Conservation (phyloP, 1,140 invertebrate genomes). For the Micrasema minimum region DNA sequence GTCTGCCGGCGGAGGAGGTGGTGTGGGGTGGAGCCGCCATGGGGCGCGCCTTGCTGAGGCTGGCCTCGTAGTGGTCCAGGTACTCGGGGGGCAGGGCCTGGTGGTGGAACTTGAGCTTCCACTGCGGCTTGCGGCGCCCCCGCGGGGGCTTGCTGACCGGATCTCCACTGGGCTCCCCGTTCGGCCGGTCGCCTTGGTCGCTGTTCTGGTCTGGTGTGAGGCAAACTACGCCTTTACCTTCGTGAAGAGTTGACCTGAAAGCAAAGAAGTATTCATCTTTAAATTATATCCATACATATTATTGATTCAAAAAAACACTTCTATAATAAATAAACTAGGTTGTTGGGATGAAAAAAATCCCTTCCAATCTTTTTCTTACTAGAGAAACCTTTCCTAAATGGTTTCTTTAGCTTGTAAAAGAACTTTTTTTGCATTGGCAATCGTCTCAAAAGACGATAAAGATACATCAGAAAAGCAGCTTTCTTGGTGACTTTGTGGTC, state of each 20-base stretch:
- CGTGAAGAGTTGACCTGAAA: slow-evolving; percentile 52
- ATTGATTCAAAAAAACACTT: no score
- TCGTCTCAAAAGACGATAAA: no score
- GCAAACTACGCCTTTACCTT: slow-evolving; percentile 47
- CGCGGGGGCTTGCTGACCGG: slow-evolving; percentile 54
- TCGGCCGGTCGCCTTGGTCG: not conserved
- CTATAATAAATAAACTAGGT: no score
- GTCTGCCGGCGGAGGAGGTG: slow-evolving; percentile 58
- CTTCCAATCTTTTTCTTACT: no score
- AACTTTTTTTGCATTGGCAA: no score
- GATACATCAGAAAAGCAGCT: no score
- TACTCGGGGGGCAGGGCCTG: slow-evolving; percentile 83
- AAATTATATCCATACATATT: no score
- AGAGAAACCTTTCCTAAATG: no score
- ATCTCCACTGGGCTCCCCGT: not conserved
- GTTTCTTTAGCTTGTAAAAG: no score
- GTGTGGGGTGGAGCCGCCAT: slow-evolving; percentile 48
- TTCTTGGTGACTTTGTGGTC: no score
- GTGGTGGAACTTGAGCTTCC: slow-evolving; percentile 85
- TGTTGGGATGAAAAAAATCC: no score
- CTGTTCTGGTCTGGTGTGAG: no score
- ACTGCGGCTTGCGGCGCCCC: slow-evolving; percentile 73
- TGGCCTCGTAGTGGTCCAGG: slow-evolving; percentile 81
- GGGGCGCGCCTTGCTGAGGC: slow-evolving; percentile 66
- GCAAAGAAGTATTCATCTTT: not conserved